Evolutionary conservation across 2,797 vertebrate species (phyloP).

Genomic region (Luscinia luscinia): DNA sequence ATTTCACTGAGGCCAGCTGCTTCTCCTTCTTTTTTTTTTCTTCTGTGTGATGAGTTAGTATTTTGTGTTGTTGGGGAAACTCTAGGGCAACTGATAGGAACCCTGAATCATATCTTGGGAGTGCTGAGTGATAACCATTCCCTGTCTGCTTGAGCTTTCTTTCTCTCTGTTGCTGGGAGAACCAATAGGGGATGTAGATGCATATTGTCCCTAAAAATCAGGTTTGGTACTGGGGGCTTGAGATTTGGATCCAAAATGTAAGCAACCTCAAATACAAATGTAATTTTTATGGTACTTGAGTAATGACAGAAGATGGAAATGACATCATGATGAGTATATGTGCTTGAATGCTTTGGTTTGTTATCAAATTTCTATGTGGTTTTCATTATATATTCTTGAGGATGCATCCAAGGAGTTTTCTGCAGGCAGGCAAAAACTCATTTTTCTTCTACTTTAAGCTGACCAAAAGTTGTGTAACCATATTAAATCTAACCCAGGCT

Average conservation of each 20-base stretch:
- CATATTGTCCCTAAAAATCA: not conserved
- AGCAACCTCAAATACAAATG: not conserved
- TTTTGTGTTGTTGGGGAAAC: not conserved
- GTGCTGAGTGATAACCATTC: not conserved
- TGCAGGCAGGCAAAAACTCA: not conserved
- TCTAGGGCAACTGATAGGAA: not conserved
- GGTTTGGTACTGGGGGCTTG: not conserved
- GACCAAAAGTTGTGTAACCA: not conserved
- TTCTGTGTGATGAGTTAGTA: not conserved
- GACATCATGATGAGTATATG: not conserved
- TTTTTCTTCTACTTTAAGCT: not conserved
- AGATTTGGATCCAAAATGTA: not conserved
- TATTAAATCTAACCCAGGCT: not conserved
- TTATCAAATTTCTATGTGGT: not conserved
- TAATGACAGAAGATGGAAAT: not conserved
- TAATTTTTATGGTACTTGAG: not conserved
- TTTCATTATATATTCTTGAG: not conserved
- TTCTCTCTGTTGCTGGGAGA: not conserved
- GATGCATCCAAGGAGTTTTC: not conserved
- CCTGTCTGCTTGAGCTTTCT: not conserved
- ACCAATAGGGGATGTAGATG: not conserved
- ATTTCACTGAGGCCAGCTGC: conserved; percentile 27
- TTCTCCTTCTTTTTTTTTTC: not conserved
- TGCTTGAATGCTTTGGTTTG: not conserved
- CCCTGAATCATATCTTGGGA: not conserved